Evolutionary conservation across 2,888 invertebrate species (phyloP).

Genomic region (Metallyticus violacea): DNA sequence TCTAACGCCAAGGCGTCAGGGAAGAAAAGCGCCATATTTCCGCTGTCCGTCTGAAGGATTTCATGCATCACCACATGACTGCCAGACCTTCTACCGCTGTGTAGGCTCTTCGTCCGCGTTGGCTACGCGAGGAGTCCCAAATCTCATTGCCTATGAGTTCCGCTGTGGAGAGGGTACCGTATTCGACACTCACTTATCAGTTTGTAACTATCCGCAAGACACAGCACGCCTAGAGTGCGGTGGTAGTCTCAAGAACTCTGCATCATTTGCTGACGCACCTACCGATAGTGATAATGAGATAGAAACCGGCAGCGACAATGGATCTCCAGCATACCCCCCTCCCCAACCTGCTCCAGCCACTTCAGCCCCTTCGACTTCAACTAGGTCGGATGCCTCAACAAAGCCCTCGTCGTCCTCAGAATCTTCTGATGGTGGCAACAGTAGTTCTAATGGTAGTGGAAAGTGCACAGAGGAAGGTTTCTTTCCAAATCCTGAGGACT

Average conservation of each 20-base stretch:
- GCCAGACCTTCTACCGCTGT: constrained; percentile 73
- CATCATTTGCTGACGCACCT: not conserved
- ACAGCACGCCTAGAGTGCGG: constrained; percentile 68
- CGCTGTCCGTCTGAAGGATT: constrained; percentile 67
- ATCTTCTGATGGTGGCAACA: not conserved
- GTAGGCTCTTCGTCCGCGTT: constrained; percentile 46
- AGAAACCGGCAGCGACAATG: not conserved
- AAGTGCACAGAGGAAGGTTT: constrained; percentile 59
- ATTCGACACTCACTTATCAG: constrained; percentile 63
- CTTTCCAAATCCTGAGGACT: constrained; percentile 58
- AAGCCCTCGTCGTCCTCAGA: not conserved
- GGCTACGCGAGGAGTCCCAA: not conserved
- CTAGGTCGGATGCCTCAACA: not conserved
- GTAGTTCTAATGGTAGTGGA: not conserved
- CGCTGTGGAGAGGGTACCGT: constrained; percentile 74
- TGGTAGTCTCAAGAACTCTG: not conserved
- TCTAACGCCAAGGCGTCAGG: not conserved
- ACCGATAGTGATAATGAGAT: constrained; percentile 4
- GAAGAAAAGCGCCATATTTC: constrained; percentile 41
- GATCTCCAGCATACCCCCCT: not conserved
- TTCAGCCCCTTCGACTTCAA: not conserved
- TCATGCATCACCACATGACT: constrained; percentile 67
- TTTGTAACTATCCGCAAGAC: constrained; percentile 68
- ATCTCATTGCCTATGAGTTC: constrained; percentile 40
- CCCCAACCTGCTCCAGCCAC: not conserved